Base-by-base conservation (phyloP, 2,888 invertebrate species). In the Nemurella pictetii region DNA sequence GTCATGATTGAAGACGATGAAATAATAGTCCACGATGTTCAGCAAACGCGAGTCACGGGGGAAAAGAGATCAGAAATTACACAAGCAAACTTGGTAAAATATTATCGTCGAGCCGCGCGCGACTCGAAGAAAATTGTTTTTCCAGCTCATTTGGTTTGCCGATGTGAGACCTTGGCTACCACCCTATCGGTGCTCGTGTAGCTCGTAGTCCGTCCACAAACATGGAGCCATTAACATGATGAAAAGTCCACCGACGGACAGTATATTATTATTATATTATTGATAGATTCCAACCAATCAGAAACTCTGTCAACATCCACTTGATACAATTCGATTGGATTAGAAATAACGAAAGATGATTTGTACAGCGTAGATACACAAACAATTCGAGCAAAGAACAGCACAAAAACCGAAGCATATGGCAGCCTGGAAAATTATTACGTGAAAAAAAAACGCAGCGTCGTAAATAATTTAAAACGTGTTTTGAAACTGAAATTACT, bases 141-240 rank as follows among this genome's bases (percentile, higher is more conserved):
- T 35, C 29, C 36, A 35, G 35, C 80, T 81, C 80, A 81, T 81
- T 81, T 81, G 80, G 80, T 81, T 81, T 81, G 26, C 80, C 29
- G 80, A 81, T 81, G 36, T 30, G 29, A 29, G 35, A 27, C 1
- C 28, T n/a, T n/a, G 75, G 27, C 75, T 26, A 20, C 32, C n/a
- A 4, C 32, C 30, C 25, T 25, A 4, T 12, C 80, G 9, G 5
- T 26, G 55, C 20, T 32, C 20, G 9, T 55, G 1, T 55, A 55
- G 55, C 55, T 55, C 55, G 1, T 55, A 55, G 55, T 20, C 20
- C 55, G 4, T 35, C 30, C 5, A 78, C 78, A 78, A 81, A 81
- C 80, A 81, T 12, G n/a, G 75, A 20, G 20, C 83, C 85, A 85
- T 85, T 85, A 85, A 20, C 80, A 25, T 85, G 85, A 85, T 85